Evolutionary conservation across 2,113 vertebrate genomes (phyloP), one percentile per base, ranked within the genome.

Genomic region (Trogon melanurus): DNA sequence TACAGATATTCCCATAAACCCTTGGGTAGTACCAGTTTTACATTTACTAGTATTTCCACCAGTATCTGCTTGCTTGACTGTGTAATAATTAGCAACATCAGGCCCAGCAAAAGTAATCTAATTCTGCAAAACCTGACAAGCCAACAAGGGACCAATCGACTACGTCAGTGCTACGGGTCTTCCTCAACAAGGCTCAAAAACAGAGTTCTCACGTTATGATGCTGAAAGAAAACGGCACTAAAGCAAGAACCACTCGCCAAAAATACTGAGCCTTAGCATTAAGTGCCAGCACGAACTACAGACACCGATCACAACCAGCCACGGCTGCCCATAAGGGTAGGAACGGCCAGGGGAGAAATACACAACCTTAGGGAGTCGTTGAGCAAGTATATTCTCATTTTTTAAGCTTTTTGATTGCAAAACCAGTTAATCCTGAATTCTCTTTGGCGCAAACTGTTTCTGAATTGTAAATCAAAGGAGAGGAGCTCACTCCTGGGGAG

Each of bases 151-250:
- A 71, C 23, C 16, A 38, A 29, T 17, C 11, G 11, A 7, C 53
- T 38, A 0, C 16, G 16, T 14, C 54, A 29, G n/a, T 6, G 50
- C 34, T n/a, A 29, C 1, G 0, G 17, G 17, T 78, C 56, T 29
- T 69, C 53, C 29, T 57, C 70, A 13, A 18, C 16, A 56, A 81
- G 21, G 32, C 34, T 65, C 78, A 78, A 51, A 67, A 78, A 2
- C 48, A 89, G 34, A 53, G 78, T 45, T 34, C 65, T 65, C 38
- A n/a, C 15, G 6, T 13, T 25, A 3, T 7, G 54, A 51, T 8
- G 29, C 15, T 51, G 34, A 50, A 38, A 51, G 22, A 47, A 76
- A 73, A 41, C 6, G 13, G 29, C 27, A 50, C 12, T 74, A 38
- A 64, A 71, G 10, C 48, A 67, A 19, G 23, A 41, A 41, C 8